phyloP scores from a whole-genome alignment of 2,113 vertebrate species.

The Sterna hirundo region DNA sequence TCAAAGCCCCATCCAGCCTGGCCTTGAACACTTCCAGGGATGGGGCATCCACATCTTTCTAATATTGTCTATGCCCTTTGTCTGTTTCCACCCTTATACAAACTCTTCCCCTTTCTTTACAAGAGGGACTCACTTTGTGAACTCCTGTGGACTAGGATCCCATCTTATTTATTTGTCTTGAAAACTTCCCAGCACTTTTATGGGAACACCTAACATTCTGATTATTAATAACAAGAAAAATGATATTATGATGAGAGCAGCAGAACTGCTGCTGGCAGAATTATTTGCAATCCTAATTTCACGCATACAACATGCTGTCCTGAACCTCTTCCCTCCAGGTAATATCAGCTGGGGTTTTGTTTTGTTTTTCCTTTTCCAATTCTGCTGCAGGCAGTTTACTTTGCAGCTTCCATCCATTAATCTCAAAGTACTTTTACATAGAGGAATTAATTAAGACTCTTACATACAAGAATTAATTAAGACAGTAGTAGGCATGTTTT shows the following conservation, averaged over 20 bases:
- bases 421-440: conserved; percentile 12
- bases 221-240: conserved; percentile 12
- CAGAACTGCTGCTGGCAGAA: conserved; percentile 11
- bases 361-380: conserved; percentile 37
- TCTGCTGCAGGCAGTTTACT: conserved; percentile 41
- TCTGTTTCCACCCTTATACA: neutral
- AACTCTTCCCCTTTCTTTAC: neutral
- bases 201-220: neutral
- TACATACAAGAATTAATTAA: conserved; percentile 54
- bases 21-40: neutral
- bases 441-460: conserved; percentile 57
- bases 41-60: neutral
- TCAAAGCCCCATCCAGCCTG: neutral
- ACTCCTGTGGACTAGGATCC: neutral
- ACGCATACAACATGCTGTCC: neutral
- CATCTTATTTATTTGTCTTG: neutral
- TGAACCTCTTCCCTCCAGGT: conserved; percentile 13
- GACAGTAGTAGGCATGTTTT: conserved; percentile 48
- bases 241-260: neutral
- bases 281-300: conserved; percentile 44
- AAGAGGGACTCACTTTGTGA: neutral
- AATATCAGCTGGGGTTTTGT: neutral
- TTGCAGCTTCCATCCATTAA: conserved; percentile 48
- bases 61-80: neutral
- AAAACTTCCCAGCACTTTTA: neutral